Percentiles rank a stretch among this genome's conserved stretches.
Evolutionary conservation across 2,888 invertebrate species (phyloP).

Genomic region (Tipula vernalis): DNA sequence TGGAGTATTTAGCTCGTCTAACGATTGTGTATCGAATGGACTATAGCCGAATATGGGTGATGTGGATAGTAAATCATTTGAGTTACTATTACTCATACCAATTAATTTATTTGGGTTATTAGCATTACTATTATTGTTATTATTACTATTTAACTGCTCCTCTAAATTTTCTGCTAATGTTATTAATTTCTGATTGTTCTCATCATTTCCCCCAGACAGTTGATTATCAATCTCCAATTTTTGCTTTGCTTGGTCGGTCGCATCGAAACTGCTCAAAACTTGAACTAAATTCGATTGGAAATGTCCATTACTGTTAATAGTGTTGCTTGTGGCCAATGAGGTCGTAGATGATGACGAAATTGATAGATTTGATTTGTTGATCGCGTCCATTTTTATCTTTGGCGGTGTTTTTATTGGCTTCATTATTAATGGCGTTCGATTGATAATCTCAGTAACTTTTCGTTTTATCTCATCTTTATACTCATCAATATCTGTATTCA

Average conservation of each 20-base stretch:
- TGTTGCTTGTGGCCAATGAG: not conserved
- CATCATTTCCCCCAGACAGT: not conserved
- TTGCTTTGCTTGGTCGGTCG: not conserved
- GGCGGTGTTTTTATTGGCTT: slow-evolving; percentile 49
- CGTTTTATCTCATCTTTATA: slow-evolving; percentile 65
- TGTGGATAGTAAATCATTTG: slow-evolving; percentile 43
- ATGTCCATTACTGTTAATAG: slow-evolving; percentile 21
- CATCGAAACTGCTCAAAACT: not conserved
- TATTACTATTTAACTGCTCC: not conserved
- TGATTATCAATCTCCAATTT: not conserved
- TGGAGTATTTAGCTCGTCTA: slow-evolving; percentile 46
- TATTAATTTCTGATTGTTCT: not conserved
- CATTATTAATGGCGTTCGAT: slow-evolving; percentile 60
- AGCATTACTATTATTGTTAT: not conserved
- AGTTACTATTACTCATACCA: slow-evolving; percentile 19
- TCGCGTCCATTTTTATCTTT: not conserved
- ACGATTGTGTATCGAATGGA: slow-evolving; percentile 44
- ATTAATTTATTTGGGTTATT: not conserved
- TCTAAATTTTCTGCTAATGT: slow-evolving; percentile 7
- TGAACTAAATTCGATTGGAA: slow-evolving; percentile 27
- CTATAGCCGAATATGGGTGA: slow-evolving; percentile 41
- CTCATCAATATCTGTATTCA: slow-evolving; percentile 55
- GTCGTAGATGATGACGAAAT: not conserved
- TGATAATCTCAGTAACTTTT: slow-evolving; percentile 58
- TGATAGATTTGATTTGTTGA: slow-evolving; percentile 22